Evolutionary conservation across 2,113 vertebrate species (phyloP).

Genomic region (Stigmatopora nigra): DNA sequence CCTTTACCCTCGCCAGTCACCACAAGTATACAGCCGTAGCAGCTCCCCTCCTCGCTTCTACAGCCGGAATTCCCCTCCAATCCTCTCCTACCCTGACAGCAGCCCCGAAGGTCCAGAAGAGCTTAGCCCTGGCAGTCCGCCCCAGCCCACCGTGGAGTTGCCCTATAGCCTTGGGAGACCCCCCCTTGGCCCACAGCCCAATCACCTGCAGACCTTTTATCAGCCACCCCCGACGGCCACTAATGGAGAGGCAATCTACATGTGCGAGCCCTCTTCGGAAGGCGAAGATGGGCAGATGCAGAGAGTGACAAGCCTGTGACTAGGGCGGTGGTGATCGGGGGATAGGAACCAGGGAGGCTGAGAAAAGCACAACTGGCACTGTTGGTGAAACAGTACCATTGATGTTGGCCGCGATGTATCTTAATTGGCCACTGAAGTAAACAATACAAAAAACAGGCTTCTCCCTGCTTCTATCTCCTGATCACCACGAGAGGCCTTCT

Average conservation of each 20-base stretch:
- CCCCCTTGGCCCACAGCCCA: conserved; percentile 76
- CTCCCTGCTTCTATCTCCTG: conserved; percentile 70
- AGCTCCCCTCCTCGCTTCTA: conserved; percentile 65
- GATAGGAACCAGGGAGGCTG: conserved; percentile 61
- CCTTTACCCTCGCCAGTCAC: conserved; percentile 60
- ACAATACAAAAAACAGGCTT: conserved; percentile 46
- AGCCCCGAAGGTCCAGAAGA: conserved; percentile 80
- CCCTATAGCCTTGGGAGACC: conserved; percentile 83
- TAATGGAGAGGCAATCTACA: conserved; percentile 70
- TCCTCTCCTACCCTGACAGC: conserved; percentile 84
- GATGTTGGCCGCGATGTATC: conserved; percentile 13
- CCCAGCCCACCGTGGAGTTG: conserved; percentile 69
- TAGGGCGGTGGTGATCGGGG: conserved; percentile 78
- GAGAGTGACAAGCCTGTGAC: conserved; percentile 91
- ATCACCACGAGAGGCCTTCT: conserved; percentile 67
- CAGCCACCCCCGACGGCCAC: conserved; percentile 74
- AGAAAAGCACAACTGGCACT: conserved; percentile 23
- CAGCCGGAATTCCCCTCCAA: conserved; percentile 55
- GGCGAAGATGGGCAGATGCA: conserved; percentile 87
- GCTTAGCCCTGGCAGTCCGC: conserved; percentile 62
- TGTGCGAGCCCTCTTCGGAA: conserved; percentile 71
- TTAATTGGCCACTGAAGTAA: conserved; percentile 18
- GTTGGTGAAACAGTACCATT: conserved; percentile 21
- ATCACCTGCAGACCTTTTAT: conserved; percentile 88
- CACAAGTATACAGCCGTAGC: conserved; percentile 63